These are phyloP conservation scores for Pachymerium ferrugineum DNA, from an alignment of 2,888 invertebrate genomes.

Conservation along the genomic window DNA sequence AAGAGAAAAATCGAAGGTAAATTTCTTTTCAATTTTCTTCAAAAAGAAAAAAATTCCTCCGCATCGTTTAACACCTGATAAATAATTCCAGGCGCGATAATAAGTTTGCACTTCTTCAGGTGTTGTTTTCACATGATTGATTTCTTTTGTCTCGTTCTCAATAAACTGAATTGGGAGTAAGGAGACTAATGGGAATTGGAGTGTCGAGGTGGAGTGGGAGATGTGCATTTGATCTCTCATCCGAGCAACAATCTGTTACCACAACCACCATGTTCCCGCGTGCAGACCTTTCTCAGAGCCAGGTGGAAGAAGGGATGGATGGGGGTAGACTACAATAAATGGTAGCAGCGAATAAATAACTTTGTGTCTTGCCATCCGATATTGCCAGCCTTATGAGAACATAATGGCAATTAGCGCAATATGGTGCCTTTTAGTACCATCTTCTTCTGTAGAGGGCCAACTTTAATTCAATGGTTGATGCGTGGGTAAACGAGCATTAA, in stretches of 20 bases:
- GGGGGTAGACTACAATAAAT: slow-evolving; percentile 28
- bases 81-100: too few species aligned
- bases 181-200: slow-evolving; percentile 28
- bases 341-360: slow-evolving; percentile 33
- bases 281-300: slow-evolving; percentile 29
- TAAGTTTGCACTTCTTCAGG: too few species aligned
- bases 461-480: slow-evolving; percentile 33
- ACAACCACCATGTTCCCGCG: slow-evolving; percentile 5
- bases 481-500: slow-evolving; percentile 28
- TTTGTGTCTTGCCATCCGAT: slow-evolving; percentile 32
- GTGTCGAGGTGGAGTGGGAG: neutral
- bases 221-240: slow-evolving; percentile 29
- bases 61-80: too few species aligned
- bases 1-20: too few species aligned
- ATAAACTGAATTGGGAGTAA: neutral
- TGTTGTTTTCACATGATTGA: neutral
- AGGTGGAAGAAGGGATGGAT: slow-evolving; percentile 29
- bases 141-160: slow-evolving; percentile 2
- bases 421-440: slow-evolving; percentile 29
- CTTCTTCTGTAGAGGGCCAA: slow-evolving; percentile 24
- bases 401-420: slow-evolving; percentile 34
- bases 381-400: slow-evolving; percentile 33
- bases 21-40: too few species aligned
- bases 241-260: slow-evolving; percentile 32
- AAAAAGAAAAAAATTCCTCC: too few species aligned